These are phyloP conservation scores for Helarctos malayanus DNA, from an alignment of 2,797 vertebrate genomes.

Conservation along the genomic window DNA sequence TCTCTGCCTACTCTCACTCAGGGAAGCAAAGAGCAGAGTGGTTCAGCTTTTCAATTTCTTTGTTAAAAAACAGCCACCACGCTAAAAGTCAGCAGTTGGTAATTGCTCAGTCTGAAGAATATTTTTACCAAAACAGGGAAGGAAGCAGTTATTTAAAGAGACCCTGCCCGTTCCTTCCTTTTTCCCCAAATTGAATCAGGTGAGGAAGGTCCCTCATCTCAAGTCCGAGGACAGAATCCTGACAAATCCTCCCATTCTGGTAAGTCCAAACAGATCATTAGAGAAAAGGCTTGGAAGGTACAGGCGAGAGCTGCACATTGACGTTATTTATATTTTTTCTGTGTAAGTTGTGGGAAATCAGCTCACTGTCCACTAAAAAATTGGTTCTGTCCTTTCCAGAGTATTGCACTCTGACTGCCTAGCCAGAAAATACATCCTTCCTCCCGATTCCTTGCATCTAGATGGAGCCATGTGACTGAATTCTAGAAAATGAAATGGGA, in stretches of 20 bases:
- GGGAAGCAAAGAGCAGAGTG: neutral
- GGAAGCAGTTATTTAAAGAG: neutral
- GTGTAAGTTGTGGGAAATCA: neutral
- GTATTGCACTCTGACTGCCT: neutral
- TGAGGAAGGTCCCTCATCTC: neutral
- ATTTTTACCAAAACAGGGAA: neutral
- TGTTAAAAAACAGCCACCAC: neutral
- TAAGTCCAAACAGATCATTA: neutral
- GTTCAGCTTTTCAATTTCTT: conserved; percentile 44
- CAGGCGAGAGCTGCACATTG: neutral
- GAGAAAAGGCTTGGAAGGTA: neutral
- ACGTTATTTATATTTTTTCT: neutral
- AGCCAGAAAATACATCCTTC: neutral
- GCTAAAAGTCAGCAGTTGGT: neutral
- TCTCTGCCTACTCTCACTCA: conserved; percentile 29
- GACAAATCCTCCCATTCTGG: neutral
- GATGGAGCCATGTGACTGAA: neutral
- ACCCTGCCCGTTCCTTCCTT: neutral
- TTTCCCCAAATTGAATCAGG: neutral
- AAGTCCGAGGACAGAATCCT: neutral
- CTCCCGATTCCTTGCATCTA: neutral
- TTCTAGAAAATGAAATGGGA: neutral
- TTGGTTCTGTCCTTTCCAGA: neutral
- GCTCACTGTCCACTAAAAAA: neutral
- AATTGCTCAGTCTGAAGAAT: neutral